Conservation (phyloP, 1,140 invertebrate species). For the Telenomus remus region DNA sequence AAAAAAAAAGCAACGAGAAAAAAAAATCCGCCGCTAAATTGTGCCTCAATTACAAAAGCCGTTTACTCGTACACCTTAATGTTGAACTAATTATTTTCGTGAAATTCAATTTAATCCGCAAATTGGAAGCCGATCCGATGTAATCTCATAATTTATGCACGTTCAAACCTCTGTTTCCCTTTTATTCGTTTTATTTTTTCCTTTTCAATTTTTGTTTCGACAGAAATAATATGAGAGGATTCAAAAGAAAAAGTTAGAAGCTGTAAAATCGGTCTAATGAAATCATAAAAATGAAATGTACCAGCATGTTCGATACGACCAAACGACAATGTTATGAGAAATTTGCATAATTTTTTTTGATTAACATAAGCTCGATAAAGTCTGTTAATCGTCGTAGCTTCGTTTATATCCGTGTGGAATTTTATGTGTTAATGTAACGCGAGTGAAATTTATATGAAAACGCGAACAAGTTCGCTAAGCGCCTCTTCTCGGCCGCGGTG, state of each 20-base stretch:
- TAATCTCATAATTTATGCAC: too few relatives aligned
- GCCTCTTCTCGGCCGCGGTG: slow-evolving; percentile 22
- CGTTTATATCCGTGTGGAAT: slow-evolving; percentile 10
- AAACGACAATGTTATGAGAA: slow-evolving; percentile 26
- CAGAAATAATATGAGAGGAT: too few relatives aligned
- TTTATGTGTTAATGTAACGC: slow-evolving; percentile 29
- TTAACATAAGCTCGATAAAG: slow-evolving; percentile 38
- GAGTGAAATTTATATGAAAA: slow-evolving; percentile 42
- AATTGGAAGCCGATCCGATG: background rate
- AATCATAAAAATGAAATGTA: too few relatives aligned
- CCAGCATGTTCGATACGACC: too few relatives aligned
- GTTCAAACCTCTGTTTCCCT: too few relatives aligned
- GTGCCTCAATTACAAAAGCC: slow-evolving; percentile 5
- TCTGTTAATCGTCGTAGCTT: slow-evolving; percentile 22
- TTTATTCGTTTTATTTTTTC: too few relatives aligned
- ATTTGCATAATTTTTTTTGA: slow-evolving; percentile 42
- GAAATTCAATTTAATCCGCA: background rate
- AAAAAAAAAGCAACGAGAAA: background rate
- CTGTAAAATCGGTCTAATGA: too few relatives aligned
- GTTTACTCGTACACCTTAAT: slow-evolving; percentile 8
- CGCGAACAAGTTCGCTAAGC: background rate
- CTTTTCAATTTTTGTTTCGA: too few relatives aligned
- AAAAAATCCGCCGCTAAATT: slow-evolving; percentile 14
- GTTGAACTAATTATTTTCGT: slow-evolving; percentile 18
- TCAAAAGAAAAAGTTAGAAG: too few relatives aligned